These are phyloP conservation scores for Archips crataeganus DNA, from an alignment of 2,888 invertebrate genomes.

Conservation along the genomic window DNA sequence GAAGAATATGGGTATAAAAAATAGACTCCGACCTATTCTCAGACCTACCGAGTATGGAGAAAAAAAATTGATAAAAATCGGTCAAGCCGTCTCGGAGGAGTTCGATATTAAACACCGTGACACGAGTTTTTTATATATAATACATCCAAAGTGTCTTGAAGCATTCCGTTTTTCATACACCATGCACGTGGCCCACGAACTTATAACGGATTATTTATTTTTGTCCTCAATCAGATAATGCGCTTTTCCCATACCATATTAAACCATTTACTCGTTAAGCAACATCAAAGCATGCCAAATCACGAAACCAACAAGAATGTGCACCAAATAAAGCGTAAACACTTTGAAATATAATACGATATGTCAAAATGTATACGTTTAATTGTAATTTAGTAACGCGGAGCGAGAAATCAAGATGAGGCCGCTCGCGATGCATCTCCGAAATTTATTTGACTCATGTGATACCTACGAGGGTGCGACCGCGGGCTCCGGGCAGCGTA, in stretches of 20 bases:
- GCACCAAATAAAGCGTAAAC: constrained; percentile 48
- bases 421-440: constrained; percentile 60
- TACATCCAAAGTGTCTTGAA: not conserved
- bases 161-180: not conserved
- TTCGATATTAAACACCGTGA: no score
- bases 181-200: not conserved
- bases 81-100: no score
- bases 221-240: not conserved
- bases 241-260: not conserved
- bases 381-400: constrained; percentile 77
- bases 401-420: constrained; percentile 66
- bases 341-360: constrained; percentile 56
- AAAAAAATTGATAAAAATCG: no score
- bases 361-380: constrained; percentile 60
- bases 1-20: no score
- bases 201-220: not conserved
- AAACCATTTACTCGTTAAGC: constrained; percentile 18
- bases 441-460: constrained; percentile 70
- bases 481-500: constrained; percentile 54
- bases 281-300: constrained; percentile 48
- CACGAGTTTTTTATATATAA: no score
- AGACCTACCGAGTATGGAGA: no score
- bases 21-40: no score
- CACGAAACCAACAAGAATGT: constrained; percentile 42
- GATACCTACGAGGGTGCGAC: constrained; percentile 48